These are phyloP conservation scores for Drosophila subsilvestris DNA, from an alignment of 2,888 invertebrate genomes.

Conservation along the genomic window DNA sequence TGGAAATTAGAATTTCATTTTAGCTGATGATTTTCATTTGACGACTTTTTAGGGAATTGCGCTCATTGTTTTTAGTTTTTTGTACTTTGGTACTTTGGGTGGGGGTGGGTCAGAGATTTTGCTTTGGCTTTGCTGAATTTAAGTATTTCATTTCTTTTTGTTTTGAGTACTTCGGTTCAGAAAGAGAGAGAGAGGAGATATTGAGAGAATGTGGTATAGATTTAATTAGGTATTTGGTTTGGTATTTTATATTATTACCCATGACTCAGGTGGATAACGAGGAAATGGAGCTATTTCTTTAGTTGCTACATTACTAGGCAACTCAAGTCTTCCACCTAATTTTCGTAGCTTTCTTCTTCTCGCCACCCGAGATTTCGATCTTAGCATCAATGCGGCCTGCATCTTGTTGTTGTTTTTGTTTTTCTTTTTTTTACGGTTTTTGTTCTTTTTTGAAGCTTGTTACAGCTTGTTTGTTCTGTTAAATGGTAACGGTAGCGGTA, in stretches of 20 bases:
- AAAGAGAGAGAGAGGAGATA: constrained; percentile 33
- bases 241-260: constrained; percentile 85
- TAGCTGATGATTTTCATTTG: constrained; percentile 69
- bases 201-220: constrained; percentile 66
- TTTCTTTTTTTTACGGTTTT: constrained; percentile 42
- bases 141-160: constrained; percentile 23
- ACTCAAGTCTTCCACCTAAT: constrained; percentile 90
- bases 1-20: constrained; percentile 60
- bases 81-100: constrained; percentile 2
- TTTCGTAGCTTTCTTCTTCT: constrained; percentile 91
- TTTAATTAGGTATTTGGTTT: constrained; percentile 80
- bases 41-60: constrained; percentile 64
- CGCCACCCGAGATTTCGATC: constrained; percentile 94
- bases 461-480: constrained; percentile 25
- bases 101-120: constrained; percentile 37
- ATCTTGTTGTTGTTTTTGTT: constrained; percentile 85
- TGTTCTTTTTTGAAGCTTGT: constrained; percentile 52
- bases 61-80: constrained; percentile 58
- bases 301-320: constrained; percentile 94
- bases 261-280: constrained; percentile 92
- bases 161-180: constrained; percentile 44
- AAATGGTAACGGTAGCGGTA: constrained; percentile 19
- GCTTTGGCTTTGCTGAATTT: constrained; percentile 41
- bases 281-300: constrained; percentile 94
- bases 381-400: constrained; percentile 97